Conservation (phyloP, 2,797 vertebrate species). For the Mormyrus proboscirostris region DNA sequence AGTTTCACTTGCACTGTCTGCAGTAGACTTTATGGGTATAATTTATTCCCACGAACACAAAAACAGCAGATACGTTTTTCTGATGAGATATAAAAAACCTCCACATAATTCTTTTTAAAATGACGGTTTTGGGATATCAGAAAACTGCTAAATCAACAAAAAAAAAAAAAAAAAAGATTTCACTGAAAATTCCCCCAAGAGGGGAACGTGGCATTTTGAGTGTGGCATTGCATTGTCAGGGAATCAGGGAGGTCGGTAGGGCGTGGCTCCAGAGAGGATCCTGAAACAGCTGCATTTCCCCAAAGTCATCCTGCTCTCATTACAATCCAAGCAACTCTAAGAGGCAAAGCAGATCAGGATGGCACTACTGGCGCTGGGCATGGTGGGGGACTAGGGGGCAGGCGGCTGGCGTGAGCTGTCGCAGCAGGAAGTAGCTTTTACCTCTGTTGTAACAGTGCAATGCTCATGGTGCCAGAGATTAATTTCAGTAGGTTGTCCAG, state of each 20-base stretch:
- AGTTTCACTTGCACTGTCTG: background rate
- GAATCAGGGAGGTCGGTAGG: background rate
- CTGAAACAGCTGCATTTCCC: background rate
- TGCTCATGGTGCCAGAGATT: background rate
- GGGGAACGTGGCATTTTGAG: background rate
- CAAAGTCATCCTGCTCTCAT: background rate
- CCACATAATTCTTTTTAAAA: conserved; percentile 37
- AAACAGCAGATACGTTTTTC: background rate
- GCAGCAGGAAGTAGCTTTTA: background rate
- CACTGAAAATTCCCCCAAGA: background rate
- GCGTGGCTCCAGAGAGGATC: background rate
- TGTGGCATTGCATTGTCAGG: background rate
- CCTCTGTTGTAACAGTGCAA: background rate
- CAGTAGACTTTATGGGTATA: background rate
- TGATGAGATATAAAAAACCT: conserved; percentile 20
- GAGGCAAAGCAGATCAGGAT: background rate
- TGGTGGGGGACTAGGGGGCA: background rate
- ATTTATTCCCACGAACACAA: background rate
- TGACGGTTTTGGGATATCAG: conserved; percentile 25
- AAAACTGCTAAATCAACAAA: conserved; percentile 4
- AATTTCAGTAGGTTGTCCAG: background rate
- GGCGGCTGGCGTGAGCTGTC: background rate
- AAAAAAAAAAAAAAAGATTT: background rate
- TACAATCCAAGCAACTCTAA: background rate
- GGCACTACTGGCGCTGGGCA: background rate